These are phyloP conservation scores for Trachemys scripta DNA, from an alignment of 2,113 vertebrate genomes.

Conservation along the genomic window DNA sequence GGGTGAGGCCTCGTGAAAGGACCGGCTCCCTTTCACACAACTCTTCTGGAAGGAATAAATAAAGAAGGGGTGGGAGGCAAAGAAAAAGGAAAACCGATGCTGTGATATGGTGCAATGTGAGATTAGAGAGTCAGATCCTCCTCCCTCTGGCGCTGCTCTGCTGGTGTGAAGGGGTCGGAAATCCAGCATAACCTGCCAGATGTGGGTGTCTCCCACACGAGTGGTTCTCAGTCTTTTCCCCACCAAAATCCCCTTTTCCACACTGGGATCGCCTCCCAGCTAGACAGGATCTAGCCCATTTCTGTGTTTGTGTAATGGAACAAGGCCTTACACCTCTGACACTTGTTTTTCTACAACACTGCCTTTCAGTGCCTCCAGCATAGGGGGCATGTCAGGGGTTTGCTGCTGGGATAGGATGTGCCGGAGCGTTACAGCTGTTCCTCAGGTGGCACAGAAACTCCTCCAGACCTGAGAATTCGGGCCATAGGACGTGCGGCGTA, in stretches of 20 bases:
- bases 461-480: neutral
- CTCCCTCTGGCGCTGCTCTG: neutral
- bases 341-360: too few species aligned
- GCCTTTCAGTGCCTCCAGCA: too few species aligned
- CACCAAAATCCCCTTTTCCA: neutral
- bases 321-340: neutral
- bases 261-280: neutral
- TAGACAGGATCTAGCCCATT: neutral
- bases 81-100: neutral
- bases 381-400: neutral
- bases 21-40: neutral
- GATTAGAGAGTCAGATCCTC: neutral
- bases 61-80: neutral
- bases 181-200: neutral
- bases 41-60: too few species aligned
- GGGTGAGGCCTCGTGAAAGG: neutral
- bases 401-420: neutral
- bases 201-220: neutral
- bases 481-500: neutral
- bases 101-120: neutral
- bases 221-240: neutral
- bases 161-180: neutral
- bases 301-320: neutral
- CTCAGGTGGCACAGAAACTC: neutral
- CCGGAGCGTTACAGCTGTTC: neutral